phyloP scores from a whole-genome alignment of 2,797 vertebrate species.

The Muscicapa comitata region DNA sequence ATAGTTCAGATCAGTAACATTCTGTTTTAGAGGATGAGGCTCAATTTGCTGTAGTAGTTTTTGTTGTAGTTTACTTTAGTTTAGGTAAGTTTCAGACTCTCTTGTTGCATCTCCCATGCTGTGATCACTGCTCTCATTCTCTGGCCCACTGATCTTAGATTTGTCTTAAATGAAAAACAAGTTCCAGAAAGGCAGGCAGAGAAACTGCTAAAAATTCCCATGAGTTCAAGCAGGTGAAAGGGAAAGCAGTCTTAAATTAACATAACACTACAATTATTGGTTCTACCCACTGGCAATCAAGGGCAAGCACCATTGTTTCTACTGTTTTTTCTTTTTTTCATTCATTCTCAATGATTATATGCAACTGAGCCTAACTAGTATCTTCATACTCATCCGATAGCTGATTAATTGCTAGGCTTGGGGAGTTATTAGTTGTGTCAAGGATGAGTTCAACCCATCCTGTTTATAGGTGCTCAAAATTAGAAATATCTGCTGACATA shows the following conservation, averaged over 20 bases:
- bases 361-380: background rate
- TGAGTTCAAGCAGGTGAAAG: background rate
- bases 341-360: background rate
- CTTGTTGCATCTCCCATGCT: background rate
- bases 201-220: background rate
- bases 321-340: background rate
- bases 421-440: background rate
- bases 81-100: background rate
- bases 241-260: background rate
- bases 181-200: background rate
- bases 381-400: background rate
- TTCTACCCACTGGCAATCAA: background rate
- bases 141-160: background rate
- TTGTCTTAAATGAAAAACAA: background rate
- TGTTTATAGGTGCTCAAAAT: background rate
- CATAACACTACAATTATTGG: background rate
- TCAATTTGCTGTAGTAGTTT: background rate
- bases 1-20: background rate
- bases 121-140: background rate
- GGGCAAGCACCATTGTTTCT: background rate
- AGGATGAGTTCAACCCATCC: background rate
- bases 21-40: background rate
- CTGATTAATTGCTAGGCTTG: background rate
- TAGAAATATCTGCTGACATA: background rate
- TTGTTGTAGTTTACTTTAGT: background rate